These are phyloP conservation scores for Stercorarius parasiticus DNA, from an alignment of 2,113 vertebrate genomes.

Conservation along the genomic window DNA sequence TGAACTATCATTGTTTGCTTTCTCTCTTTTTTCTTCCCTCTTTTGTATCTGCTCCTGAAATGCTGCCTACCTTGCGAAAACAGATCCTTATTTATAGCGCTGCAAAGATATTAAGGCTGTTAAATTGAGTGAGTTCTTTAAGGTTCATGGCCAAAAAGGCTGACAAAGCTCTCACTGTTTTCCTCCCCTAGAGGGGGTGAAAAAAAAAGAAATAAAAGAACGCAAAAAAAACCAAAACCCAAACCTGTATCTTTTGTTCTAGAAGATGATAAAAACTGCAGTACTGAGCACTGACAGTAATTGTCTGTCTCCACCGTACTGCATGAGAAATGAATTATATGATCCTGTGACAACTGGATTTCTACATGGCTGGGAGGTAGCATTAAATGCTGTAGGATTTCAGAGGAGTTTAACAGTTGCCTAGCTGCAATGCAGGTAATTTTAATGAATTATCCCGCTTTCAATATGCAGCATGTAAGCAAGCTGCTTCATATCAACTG, in stretches of 20 bases:
- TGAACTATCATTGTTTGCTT: conserved; percentile 21
- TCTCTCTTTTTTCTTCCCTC: neutral
- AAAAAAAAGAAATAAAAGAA: neutral
- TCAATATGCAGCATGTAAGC: neutral
- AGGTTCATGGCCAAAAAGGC: conserved; percentile 42
- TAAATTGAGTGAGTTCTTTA: conserved; percentile 45
- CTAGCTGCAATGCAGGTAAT: conserved; percentile 53
- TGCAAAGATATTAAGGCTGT: conserved; percentile 41
- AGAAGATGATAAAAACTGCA: conserved; percentile 24
- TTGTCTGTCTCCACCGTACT: conserved; percentile 25
- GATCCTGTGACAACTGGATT: conserved; percentile 33
- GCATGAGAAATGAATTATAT: conserved; percentile 45
- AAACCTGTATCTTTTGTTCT: conserved; percentile 13
- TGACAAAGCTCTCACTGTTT: conserved; percentile 5
- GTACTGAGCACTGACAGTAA: conserved; percentile 38
- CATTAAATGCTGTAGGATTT: conserved; percentile 25
- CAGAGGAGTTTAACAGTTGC: conserved; percentile 7
- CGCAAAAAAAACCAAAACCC: rapidly evolving
- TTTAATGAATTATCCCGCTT: conserved; percentile 12
- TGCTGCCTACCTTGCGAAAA: conserved; percentile 29
- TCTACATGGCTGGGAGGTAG: neutral
- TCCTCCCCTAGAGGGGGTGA: neutral
- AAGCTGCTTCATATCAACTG: neutral
- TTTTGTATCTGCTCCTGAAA: neutral
- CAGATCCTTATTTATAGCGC: conserved; percentile 48